These are phyloP conservation scores for Heliconius congener DNA, from an alignment of 1,140 invertebrate species.

Conservation along the genomic window DNA sequence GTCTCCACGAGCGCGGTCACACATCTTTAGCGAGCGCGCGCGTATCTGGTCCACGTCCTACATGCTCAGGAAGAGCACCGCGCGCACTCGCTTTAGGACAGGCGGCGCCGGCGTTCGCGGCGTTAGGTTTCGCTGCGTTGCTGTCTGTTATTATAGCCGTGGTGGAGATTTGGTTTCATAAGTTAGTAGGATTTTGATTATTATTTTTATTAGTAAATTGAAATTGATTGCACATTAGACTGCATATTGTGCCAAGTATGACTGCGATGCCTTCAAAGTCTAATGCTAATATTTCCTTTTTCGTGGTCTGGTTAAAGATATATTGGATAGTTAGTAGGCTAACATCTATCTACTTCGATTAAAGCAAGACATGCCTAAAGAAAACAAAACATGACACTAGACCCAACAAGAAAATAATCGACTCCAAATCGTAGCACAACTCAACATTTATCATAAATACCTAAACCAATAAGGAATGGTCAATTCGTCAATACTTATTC, in stretches of 20 bases:
- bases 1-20: constrained; percentile 59
- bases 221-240: too few relatives aligned
- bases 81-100: constrained; percentile 63
- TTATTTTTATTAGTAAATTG: too few relatives aligned
- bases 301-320: too few relatives aligned
- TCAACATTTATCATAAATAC: background rate
- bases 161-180: constrained; percentile 54
- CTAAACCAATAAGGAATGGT: constrained; percentile 4
- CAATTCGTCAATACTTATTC: constrained; percentile 37
- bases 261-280: too few relatives aligned
- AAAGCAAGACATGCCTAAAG: too few relatives aligned
- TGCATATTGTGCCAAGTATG: too few relatives aligned
- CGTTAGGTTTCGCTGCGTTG: constrained; percentile 44
- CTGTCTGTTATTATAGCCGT: constrained; percentile 47
- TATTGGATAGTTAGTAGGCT: too few relatives aligned
- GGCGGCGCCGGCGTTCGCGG: constrained; percentile 63
- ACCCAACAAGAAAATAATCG: background rate
- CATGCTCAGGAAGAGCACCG: constrained; percentile 56
- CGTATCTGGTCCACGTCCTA: constrained; percentile 43
- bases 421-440: background rate
- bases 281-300: too few relatives aligned
- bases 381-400: too few relatives aligned
- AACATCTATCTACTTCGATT: too few relatives aligned
- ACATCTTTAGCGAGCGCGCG: constrained; percentile 47
- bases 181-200: constrained; percentile 37